Conservation (phyloP, 2,888 invertebrate genomes). For the Brachyopa scutellaris region DNA sequence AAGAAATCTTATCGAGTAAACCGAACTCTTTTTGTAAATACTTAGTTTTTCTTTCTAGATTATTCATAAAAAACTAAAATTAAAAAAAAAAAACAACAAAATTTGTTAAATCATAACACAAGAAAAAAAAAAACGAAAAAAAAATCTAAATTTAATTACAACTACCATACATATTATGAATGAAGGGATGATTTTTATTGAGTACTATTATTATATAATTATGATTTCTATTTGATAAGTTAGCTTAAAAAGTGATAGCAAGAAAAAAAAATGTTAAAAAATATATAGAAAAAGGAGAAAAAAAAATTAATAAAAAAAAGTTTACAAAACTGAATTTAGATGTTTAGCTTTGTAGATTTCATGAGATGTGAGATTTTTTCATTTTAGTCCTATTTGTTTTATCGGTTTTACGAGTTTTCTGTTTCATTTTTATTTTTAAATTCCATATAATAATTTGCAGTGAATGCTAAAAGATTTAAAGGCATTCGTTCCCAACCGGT, state of each 20-base stretch:
- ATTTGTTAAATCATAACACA: slow-evolving; percentile 52
- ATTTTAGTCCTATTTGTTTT: no score
- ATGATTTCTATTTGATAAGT: slow-evolving; percentile 69
- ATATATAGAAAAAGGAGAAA: slow-evolving; percentile 42
- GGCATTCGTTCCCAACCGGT: no score
- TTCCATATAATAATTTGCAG: neutral
- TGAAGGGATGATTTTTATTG: slow-evolving; percentile 69
- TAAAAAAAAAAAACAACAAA: slow-evolving; percentile 34
- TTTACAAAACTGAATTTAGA: slow-evolving; percentile 61
- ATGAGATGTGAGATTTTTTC: neutral
- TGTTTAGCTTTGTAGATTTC: slow-evolving; percentile 26
- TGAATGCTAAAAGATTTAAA: no score
- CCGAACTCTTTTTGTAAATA: slow-evolving; percentile 60
- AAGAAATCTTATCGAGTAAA: slow-evolving; percentile 62
- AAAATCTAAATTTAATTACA: slow-evolving; percentile 62
- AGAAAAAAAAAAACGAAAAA: slow-evolving; percentile 43
- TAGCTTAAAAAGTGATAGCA: slow-evolving; percentile 70
- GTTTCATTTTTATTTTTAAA: neutral
- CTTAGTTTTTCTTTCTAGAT: slow-evolving; percentile 65
- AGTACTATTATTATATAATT: slow-evolving; percentile 67
- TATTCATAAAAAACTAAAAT: slow-evolving; percentile 48
- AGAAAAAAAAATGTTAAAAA: slow-evolving; percentile 55
- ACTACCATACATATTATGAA: slow-evolving; percentile 54
- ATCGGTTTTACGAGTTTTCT: neutral
- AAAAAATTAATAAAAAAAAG: slow-evolving; percentile 57